Evolutionary conservation across 2,888 invertebrate genomes (phyloP).

Genomic region (Aleiodes leptofemur): DNA sequence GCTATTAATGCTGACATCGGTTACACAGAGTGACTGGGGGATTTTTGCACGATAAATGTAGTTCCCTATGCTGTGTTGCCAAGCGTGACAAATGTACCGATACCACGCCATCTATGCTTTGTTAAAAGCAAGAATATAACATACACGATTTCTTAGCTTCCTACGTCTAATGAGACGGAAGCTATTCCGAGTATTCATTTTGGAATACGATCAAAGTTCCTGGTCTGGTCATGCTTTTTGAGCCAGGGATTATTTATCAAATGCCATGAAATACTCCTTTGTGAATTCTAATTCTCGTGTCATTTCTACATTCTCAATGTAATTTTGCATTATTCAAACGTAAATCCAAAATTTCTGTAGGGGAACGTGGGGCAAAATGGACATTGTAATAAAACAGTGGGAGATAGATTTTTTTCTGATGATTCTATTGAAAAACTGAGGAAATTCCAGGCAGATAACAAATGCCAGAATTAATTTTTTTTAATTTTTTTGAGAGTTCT

Average conservation of each 20-base stretch:
- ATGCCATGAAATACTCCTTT: background rate
- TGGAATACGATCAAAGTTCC: constrained; percentile 40
- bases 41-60: constrained; percentile 27
- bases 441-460: too few relatives aligned
- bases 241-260: constrained; percentile 4
- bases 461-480: too few relatives aligned
- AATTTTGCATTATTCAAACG: background rate
- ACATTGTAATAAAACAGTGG: too few relatives aligned
- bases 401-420: too few relatives aligned
- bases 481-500: too few relatives aligned
- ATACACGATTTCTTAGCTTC: constrained; percentile 26
- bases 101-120: constrained; percentile 12
- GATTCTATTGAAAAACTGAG: too few relatives aligned
- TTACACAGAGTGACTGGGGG: constrained; percentile 41
- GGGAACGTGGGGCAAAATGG: too few relatives aligned
- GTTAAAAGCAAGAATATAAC: background rate
- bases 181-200: constrained; percentile 63
- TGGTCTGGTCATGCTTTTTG: constrained; percentile 33
- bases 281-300: constrained; percentile 8
- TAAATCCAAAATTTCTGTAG: background rate
- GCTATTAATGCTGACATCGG: constrained; percentile 42
- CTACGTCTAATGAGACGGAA: constrained; percentile 64
- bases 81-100: constrained; percentile 50
- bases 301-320: constrained; percentile 1
- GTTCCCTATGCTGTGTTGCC: background rate